Percentiles rank a stretch among this genome's conserved stretches.
Evolutionary conservation across 2,113 vertebrate genomes (phyloP).

Genomic region (Salvelinus sp.): DNA sequence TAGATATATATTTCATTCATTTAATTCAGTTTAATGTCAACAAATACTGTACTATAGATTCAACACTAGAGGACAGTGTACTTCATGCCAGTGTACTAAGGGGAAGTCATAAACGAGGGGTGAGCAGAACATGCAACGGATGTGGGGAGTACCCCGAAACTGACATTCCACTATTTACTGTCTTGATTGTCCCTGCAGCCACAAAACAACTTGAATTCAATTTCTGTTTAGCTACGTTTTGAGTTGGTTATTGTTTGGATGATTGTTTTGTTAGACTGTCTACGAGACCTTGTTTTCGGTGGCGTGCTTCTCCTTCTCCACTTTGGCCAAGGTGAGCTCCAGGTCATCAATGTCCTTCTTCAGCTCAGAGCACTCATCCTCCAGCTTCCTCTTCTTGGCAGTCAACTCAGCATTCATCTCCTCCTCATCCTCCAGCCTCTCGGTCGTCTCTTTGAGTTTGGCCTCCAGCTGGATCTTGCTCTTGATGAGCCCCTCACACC

Average conservation of each 20-base stretch:
- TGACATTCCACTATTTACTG: too few relatives aligned
- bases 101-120: too few relatives aligned
- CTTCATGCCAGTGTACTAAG: too few relatives aligned
- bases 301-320: constrained; percentile 3
- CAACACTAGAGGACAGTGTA: too few relatives aligned
- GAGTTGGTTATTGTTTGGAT: neutral
- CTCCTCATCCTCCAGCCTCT: constrained; percentile 1
- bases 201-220: too few relatives aligned
- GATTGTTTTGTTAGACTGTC: neutral
- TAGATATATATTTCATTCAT: neutral
- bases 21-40: too few relatives aligned
- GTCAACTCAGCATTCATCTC: constrained; percentile 3
- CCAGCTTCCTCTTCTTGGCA: constrained; percentile 3
- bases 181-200: too few relatives aligned
- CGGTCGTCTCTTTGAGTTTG: constrained; percentile 3
- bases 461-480: constrained; percentile 3
- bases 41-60: too few relatives aligned
- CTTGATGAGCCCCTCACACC: constrained; percentile 3
- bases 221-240: too few relatives aligned
- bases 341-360: constrained; percentile 6
- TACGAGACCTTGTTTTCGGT: neutral
- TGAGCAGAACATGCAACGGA: too few relatives aligned
- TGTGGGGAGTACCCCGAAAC: too few relatives aligned
- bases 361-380: neutral
- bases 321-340: constrained; percentile 1